These are phyloP conservation scores for Augochlora pura DNA, from an alignment of 1,140 invertebrate genomes.

Conservation along the genomic window DNA sequence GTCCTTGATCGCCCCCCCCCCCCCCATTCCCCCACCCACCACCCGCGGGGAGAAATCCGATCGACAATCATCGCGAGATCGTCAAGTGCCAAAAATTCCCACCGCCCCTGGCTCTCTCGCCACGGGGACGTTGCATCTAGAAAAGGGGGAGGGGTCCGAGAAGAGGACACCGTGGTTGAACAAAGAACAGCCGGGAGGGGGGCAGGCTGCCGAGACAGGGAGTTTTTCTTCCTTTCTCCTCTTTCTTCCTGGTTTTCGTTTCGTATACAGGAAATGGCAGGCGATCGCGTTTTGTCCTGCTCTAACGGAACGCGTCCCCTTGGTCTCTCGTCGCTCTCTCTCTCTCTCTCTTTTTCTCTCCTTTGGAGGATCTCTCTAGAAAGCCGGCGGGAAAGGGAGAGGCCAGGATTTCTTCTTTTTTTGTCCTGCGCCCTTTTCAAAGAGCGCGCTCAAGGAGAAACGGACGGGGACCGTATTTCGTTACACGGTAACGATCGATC, in stretches of 20 bases:
- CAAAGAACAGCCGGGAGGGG: background rate
- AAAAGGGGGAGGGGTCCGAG: background rate
- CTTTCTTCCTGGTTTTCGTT: conserved; percentile 1
- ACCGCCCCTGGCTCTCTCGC: too few relatives aligned
- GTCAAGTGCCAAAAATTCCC: conserved; percentile 27
- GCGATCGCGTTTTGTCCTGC: conserved; percentile 37
- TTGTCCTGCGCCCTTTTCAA: conserved; percentile 64
- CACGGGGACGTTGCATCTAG: background rate
- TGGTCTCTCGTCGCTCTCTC: background rate
- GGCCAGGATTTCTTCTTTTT: conserved; percentile 59
- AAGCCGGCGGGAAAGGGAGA: conserved; percentile 28
- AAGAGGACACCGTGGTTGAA: background rate
- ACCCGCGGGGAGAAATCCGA: conserved; percentile 8
- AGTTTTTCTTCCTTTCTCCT: background rate
- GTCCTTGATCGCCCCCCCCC: too few relatives aligned
- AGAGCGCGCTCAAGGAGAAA: conserved; percentile 66
- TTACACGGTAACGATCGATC: conserved; percentile 67
- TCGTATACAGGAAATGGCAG: conserved; percentile 50
- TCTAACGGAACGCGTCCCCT: background rate
- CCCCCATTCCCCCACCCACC: too few relatives aligned
- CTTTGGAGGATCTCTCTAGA: conserved; percentile 52
- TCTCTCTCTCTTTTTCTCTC: conserved; percentile 1
- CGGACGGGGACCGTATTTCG: conserved; percentile 63
- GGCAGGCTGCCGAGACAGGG: background rate
- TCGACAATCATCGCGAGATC: conserved; percentile 53